Base-by-base conservation (phyloP, 2,797 vertebrate genomes). In the Dipus sagitta region DNA sequence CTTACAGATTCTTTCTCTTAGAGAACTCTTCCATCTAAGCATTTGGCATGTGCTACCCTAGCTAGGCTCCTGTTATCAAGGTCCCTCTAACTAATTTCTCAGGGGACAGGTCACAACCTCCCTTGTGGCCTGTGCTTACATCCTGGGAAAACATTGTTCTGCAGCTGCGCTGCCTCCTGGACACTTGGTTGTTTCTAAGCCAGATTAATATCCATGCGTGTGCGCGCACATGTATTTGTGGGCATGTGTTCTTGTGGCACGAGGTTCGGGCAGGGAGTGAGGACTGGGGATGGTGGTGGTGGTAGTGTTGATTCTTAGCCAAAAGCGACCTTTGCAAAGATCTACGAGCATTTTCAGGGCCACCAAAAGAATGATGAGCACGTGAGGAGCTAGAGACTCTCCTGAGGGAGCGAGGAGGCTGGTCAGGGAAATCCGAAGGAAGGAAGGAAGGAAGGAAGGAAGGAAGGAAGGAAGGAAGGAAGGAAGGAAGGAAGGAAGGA, bases 311-410 rank as follows among this genome's bases (percentile, higher is more conserved):
- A 74, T 88, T 72, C 52, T 88, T 88, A 90, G 76, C 42, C 32
- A 65, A 67, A 72, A 58, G 3, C 72, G 82, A 95, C n/a, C 47
- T 95, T 91, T 78, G 20, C 32, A 87, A 91, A 80, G 74, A 88
- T 90, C 65, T 54, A n/a, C 38, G 64, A 38, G 26, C 47, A 54
- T 77, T 94, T 96, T 92, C 60, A 38, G 28, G 83, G 88, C 67
- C 26, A 70, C 67, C n/a, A 38, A 62, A 83, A 82, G 65, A 47
- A 32, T 8, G 23, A 30, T 42, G 58, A 67, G 64, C 32, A 15
- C 60, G 10, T 18, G 58, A 79, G 75, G 60, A 70, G 18, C 14
- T 82, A 21, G 68, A 86, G 83, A 68, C 68, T 54, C 21, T 32
- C 47, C 15, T 0, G n/a, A 11, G 15, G 5, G 20, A 21, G 52